phyloP scores from a whole-genome alignment of 2,113 vertebrate species.

The Centrocercus urophasianus region DNA sequence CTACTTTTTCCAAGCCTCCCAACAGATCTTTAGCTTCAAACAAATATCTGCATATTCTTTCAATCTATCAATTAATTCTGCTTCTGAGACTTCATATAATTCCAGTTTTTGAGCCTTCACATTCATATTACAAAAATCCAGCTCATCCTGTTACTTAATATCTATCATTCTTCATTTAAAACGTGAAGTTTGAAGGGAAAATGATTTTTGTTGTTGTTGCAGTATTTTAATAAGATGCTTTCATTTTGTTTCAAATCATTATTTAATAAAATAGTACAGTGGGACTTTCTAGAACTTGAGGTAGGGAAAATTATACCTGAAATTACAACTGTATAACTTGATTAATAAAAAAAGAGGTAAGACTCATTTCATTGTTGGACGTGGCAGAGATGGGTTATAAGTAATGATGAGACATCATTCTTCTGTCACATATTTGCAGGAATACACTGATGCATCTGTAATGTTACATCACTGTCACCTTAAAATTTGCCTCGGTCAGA shows the following conservation, averaged over 20 bases:
- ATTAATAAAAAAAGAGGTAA: not conserved
- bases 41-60: not conserved
- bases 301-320: not conserved
- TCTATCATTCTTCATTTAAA: not conserved
- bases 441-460: not conserved
- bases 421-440: not conserved
- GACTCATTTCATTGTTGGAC: not conserved
- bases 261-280: not conserved
- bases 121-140: not conserved
- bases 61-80: not conserved
- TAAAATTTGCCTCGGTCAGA: not conserved
- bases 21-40: accelerated
- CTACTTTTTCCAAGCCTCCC: not conserved
- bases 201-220: not conserved
- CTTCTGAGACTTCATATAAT: not conserved
- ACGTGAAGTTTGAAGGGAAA: not conserved
- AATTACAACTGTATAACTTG: not conserved
- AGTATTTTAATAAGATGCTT: not conserved
- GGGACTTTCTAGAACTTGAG: not conserved
- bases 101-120: not conserved
- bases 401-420: not conserved
- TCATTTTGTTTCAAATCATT: not conserved
- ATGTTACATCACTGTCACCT: not conserved
- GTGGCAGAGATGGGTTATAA: not conserved
- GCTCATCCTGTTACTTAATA: not conserved